Evolutionary conservation across 2,797 vertebrate genomes (phyloP).

Genomic region (Erethizon dorsatum): DNA sequence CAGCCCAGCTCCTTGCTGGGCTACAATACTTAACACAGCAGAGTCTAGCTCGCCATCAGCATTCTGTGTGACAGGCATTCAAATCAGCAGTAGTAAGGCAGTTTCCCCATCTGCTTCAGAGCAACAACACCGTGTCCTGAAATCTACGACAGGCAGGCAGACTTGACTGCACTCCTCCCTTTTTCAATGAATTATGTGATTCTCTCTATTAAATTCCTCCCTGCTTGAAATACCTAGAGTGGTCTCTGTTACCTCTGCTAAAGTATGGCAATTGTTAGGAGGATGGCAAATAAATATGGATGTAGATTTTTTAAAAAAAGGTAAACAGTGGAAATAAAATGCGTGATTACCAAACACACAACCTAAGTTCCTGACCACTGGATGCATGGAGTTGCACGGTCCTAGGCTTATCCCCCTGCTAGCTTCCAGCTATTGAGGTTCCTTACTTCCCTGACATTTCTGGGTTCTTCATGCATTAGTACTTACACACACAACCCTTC

Average conservation of each 20-base stretch:
- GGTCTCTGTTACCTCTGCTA: background rate
- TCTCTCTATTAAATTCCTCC: background rate
- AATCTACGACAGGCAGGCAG: background rate
- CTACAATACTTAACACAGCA: background rate
- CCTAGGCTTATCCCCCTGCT: fast-evolving
- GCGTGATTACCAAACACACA: background rate
- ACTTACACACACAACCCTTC: background rate
- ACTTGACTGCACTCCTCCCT: background rate
- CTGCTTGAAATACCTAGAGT: background rate
- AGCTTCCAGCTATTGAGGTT: background rate
- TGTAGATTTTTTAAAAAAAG: background rate
- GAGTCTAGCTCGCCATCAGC: no score
- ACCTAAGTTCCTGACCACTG: background rate
- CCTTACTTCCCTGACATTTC: background rate
- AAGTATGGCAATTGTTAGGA: background rate
- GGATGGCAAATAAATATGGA: background rate
- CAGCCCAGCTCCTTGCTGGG: background rate
- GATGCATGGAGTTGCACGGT: background rate
- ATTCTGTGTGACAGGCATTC: background rate
- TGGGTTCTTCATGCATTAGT: background rate
- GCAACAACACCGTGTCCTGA: background rate
- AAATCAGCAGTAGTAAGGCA: fast-evolving
- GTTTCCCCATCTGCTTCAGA: background rate
- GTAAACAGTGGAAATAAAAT: background rate
- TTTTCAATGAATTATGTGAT: background rate